Conservation (phyloP, 2,888 invertebrate genomes). For the Polymixis flavicincta region DNA sequence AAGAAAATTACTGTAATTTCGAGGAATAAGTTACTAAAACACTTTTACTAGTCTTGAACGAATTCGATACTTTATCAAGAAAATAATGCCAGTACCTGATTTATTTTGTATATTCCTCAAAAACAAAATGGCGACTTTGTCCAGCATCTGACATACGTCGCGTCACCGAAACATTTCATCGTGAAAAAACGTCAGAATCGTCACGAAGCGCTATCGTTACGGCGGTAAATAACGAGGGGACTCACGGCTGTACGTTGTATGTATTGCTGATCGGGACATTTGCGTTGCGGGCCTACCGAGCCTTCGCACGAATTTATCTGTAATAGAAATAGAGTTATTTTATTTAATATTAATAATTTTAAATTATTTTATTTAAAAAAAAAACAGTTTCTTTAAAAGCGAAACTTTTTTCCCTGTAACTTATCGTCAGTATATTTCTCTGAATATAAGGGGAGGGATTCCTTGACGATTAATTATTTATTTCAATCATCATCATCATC, state of each 20-base stretch:
- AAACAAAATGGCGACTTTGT: conserved; percentile 28
- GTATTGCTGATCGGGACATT: conserved; percentile 72
- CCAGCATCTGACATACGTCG: background rate
- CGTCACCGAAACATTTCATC: background rate
- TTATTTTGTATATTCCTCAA: background rate
- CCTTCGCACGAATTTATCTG: conserved; percentile 56
- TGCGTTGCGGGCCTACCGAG: conserved; percentile 65
- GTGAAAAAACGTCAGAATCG: conserved; percentile 8
- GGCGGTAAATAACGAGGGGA: conserved; percentile 37
- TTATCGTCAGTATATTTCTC: no score
- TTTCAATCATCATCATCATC: no score
- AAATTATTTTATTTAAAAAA: no score
- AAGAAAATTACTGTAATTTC: conserved; percentile 6
- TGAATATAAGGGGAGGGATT: no score
- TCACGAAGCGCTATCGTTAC: conserved; percentile 57
- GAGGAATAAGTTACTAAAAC: conserved; percentile 30
- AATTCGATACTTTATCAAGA: conserved; percentile 13
- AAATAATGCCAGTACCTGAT: no score
- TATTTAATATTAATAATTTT: no score
- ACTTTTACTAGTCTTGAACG: conserved; percentile 18
- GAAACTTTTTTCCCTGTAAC: no score
- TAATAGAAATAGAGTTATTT: background rate
- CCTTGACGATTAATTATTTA: no score
- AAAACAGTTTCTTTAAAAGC: no score
- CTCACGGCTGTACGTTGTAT: conserved; percentile 54